Base-by-base conservation (phyloP, 2,888 invertebrate species). In the Acrobasis consociella region DNA sequence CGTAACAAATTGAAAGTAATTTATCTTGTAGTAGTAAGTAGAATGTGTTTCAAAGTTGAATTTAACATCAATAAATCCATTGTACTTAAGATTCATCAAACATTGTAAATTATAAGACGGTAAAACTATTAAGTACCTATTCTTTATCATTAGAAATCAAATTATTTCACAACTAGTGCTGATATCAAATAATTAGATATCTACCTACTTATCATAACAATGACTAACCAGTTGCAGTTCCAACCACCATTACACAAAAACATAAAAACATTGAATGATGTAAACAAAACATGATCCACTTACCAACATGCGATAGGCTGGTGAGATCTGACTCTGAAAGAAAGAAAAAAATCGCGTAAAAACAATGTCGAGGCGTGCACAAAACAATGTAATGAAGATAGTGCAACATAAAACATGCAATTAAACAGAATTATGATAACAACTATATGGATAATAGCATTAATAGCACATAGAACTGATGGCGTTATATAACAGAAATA, bases 281-380 rank as follows among this genome's bases (percentile, higher is more conserved):
- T 52, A 62, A 63, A 62, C 63, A 66, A 64, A 65, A 67, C 53
- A 70, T 71, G 67, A 68, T 72, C 62, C 72, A 94, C 94, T 94
- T 89, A 94, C 94, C 94, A 86, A 94, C 93, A 89, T 94, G 94
- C 77, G 94, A 94, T 82, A 94, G 89, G 80, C 91, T 92, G 82
- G 94, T 94, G 84, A 94, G 89, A 86, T 94, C 94, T 70, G 94
- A 94, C 91, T 94, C 94, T 94, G 94, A 81, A 94, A 94, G 80
- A 76, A 87, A 83, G 82, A 83, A 82, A 83, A 81, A 73, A 79
- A 75, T 78, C 72, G 80, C 72, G 82, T 83, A 80, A 83, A 82
- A 74, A 70, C 74, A 77, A 77, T 76, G 70, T 68, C 74, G 66
- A 73, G 70, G 77, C 75, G 76, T 79, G 78, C 80, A 76, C 60